phyloP scores from a whole-genome alignment of 2,888 invertebrate species.

The Eudemis profundana region DNA sequence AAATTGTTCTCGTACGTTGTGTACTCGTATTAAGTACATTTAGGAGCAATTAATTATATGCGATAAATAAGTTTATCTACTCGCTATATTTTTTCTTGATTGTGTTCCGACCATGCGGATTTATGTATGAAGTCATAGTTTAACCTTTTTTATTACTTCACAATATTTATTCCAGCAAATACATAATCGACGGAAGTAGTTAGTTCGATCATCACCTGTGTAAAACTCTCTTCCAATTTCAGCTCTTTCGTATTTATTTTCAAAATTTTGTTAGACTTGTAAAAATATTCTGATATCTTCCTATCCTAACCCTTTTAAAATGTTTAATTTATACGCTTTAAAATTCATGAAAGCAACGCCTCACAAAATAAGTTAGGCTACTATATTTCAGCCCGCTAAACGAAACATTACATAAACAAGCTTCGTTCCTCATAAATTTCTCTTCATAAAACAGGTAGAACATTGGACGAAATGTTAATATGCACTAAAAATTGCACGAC shows the following conservation, averaged over 20 bases:
- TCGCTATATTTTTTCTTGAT: no score
- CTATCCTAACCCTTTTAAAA: background rate
- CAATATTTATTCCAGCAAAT: no score
- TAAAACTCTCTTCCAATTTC: no score
- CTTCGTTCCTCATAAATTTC: slow-evolving; percentile 39
- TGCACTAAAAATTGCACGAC: slow-evolving; percentile 43
- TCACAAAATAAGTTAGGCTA: slow-evolving; percentile 20
- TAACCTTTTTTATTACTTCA: no score
- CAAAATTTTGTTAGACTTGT: background rate
- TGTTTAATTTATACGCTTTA: slow-evolving; percentile 4
- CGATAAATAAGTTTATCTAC: no score
- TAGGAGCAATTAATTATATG: no score
- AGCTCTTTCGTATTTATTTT: background rate
- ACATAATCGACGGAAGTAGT: no score
- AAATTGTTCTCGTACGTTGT: no score
- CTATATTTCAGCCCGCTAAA: slow-evolving; percentile 34
- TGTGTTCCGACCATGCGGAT: no score
- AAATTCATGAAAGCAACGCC: slow-evolving; percentile 17
- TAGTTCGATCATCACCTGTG: no score
- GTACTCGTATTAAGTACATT: no score
- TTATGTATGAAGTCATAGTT: no score
- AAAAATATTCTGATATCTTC: background rate
- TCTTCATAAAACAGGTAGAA: slow-evolving; percentile 30
- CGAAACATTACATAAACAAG: slow-evolving; percentile 37
- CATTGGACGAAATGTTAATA: slow-evolving; percentile 40